A percentile compares a stretch with the other conserved stretches of the same genome.
These are phyloP conservation scores for Labia minor DNA, from an alignment of 2,888 invertebrate species.

Conservation along the genomic window DNA sequence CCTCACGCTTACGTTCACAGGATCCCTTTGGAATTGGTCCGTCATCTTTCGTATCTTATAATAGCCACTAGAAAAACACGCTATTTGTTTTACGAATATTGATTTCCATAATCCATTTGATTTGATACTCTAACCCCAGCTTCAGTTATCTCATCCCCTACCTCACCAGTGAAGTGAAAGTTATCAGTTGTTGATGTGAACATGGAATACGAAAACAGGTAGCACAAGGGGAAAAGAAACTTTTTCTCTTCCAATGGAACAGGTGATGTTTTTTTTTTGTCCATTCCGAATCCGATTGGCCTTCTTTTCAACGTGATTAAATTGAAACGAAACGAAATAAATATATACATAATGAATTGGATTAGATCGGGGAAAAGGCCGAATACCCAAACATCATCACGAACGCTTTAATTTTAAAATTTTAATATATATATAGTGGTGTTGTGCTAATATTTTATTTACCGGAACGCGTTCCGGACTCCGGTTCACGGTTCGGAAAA, in stretches of 20 bases:
- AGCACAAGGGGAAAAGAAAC: not conserved
- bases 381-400: too few relatives aligned
- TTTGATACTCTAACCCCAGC: too few relatives aligned
- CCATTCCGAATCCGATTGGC: not conserved
- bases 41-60: not conserved
- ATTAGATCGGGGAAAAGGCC: too few relatives aligned
- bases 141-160: too few relatives aligned
- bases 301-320: not conserved
- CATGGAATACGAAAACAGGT: not conserved
- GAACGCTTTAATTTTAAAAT: too few relatives aligned
- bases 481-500: too few relatives aligned
- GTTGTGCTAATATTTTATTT: too few relatives aligned
- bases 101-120: not conserved
- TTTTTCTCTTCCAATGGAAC: not conserved
- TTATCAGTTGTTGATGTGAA: constrained; percentile 8
- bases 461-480: too few relatives aligned
- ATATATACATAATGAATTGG: too few relatives aligned
- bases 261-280: not conserved
- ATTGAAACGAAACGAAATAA: too few relatives aligned
- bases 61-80: not conserved
- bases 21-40: not conserved
- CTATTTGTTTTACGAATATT: not conserved
- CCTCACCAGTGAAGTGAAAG: not conserved
- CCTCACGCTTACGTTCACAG: too few relatives aligned
- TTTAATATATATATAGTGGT: too few relatives aligned